A percentile compares a stretch with the other conserved stretches of the same genome.
Evolutionary conservation across 2,888 invertebrate species (phyloP).

Genomic region (Fragum whitleyi): DNA sequence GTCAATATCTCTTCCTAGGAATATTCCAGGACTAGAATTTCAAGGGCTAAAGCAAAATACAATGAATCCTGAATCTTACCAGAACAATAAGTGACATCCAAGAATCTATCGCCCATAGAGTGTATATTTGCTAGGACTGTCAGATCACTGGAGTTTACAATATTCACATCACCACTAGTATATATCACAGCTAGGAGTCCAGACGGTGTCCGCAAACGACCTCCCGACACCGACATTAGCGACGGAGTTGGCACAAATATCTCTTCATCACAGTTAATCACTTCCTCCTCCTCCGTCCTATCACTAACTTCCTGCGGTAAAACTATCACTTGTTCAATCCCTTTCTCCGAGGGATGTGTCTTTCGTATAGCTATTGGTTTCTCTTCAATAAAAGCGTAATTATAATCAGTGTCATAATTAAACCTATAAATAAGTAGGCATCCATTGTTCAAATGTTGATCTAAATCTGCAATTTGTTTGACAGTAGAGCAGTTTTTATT

Average conservation of each 20-base stretch:
- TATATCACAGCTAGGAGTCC: slow-evolving; percentile 90
- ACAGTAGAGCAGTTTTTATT: slow-evolving; percentile 48
- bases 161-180: slow-evolving; percentile 90
- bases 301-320: slow-evolving; percentile 79
- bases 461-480: slow-evolving; percentile 30
- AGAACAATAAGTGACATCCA: slow-evolving; percentile 94
- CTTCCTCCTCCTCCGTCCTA: slow-evolving; percentile 79
- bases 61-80: no score
- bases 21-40: no score
- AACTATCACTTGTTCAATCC: slow-evolving; percentile 74
- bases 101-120: slow-evolving; percentile 86
- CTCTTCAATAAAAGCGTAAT: slow-evolving; percentile 86
- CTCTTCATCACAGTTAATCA: slow-evolving; percentile 53
- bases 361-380: slow-evolving; percentile 87
- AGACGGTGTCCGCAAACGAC: slow-evolving; percentile 28
- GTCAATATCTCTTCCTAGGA: no score
- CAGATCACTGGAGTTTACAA: slow-evolving; percentile 91
- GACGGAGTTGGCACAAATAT: slow-evolving; percentile 50
- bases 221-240: slow-evolving; percentile 16
- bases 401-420: slow-evolving; percentile 86
- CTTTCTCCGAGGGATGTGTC: slow-evolving; percentile 67
- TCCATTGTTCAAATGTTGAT: slow-evolving; percentile 74
- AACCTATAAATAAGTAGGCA: slow-evolving; percentile 88
- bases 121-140: slow-evolving; percentile 88
- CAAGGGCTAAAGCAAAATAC: no score